Percentiles rank a stretch among this genome's conserved stretches.
These are phyloP conservation scores for Caerostris extrusa DNA, from an alignment of 1,140 invertebrate genomes.

Conservation along the genomic window DNA sequence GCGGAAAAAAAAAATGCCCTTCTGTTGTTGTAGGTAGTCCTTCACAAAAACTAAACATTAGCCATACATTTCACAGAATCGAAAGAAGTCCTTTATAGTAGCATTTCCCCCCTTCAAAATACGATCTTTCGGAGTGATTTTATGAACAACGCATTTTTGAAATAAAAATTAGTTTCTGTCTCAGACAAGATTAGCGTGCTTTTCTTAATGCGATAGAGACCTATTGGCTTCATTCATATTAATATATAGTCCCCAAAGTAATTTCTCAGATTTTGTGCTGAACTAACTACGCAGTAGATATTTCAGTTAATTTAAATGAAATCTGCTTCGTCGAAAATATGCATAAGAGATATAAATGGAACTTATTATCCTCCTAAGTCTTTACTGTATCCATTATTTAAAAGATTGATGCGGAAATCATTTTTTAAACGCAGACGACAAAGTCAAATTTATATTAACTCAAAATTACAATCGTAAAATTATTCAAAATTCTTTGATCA, in stretches of 20 bases:
- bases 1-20: background rate
- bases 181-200: background rate
- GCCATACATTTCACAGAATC: conserved; percentile 2
- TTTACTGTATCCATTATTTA: too few relatives aligned
- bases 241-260: background rate
- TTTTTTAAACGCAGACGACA: too few relatives aligned
- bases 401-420: too few relatives aligned
- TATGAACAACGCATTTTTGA: background rate
- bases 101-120: background rate
- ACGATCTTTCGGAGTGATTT: background rate
- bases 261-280: background rate
- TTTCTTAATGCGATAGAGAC: background rate
- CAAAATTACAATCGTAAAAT: too few relatives aligned
- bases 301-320: background rate
- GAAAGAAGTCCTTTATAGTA: background rate
- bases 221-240: background rate
- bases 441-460: too few relatives aligned
- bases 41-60: conserved; percentile 38
- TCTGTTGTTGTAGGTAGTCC: conserved; percentile 2
- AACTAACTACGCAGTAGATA: background rate
- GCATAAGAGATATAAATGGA: too few relatives aligned
- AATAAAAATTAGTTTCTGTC: background rate
- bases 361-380: too few relatives aligned
- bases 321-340: too few relatives aligned
- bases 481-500: too few relatives aligned